These are phyloP conservation scores for Sinhomidia bicolor DNA, from an alignment of 2,888 invertebrate species.

Conservation along the genomic window DNA sequence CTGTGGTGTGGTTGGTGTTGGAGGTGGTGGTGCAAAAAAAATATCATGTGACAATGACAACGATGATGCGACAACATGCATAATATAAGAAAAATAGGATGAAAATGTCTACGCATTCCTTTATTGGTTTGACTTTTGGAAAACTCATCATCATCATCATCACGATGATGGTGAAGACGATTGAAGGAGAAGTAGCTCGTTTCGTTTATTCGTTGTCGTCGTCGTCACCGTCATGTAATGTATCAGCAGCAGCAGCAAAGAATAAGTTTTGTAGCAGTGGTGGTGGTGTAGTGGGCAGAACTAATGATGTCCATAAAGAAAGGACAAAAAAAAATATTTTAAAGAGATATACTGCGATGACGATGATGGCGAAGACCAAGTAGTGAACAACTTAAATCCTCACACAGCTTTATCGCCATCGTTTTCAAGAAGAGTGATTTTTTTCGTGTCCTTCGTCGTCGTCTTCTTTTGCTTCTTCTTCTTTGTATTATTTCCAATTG, in stretches of 20 bases:
- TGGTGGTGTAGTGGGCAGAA: slow-evolving; percentile 56
- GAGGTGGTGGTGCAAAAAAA: slow-evolving; percentile 54
- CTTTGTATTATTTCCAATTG: neutral
- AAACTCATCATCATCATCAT: too few relatives aligned
- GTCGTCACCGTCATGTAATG: neutral
- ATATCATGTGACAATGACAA: slow-evolving; percentile 71
- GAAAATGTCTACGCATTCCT: slow-evolving; percentile 71
- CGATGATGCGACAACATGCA: slow-evolving; percentile 53
- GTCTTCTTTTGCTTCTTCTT: neutral
- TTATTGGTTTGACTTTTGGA: slow-evolving; percentile 47
- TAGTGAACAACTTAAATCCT: slow-evolving; percentile 46
- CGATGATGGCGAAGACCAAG: neutral
- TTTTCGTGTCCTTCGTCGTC: neutral
- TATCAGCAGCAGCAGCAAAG: neutral
- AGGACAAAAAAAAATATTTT: slow-evolving; percentile 2
- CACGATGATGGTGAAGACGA: slow-evolving; percentile 42
- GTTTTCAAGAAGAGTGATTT: neutral
- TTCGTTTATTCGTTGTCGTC: too few relatives aligned
- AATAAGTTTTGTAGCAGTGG: too few relatives aligned
- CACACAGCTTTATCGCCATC: slow-evolving; percentile 46
- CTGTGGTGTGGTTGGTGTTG: slow-evolving; percentile 14
- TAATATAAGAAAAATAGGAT: slow-evolving; percentile 40
- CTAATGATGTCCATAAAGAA: slow-evolving; percentile 72
- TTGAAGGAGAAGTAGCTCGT: slow-evolving; percentile 67
- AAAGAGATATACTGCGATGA: neutral